A percentile compares a stretch with the other conserved stretches of the same genome.
Evolutionary conservation across 2,797 vertebrate genomes (phyloP).

Genomic region (Hipposideros larvatus): DNA sequence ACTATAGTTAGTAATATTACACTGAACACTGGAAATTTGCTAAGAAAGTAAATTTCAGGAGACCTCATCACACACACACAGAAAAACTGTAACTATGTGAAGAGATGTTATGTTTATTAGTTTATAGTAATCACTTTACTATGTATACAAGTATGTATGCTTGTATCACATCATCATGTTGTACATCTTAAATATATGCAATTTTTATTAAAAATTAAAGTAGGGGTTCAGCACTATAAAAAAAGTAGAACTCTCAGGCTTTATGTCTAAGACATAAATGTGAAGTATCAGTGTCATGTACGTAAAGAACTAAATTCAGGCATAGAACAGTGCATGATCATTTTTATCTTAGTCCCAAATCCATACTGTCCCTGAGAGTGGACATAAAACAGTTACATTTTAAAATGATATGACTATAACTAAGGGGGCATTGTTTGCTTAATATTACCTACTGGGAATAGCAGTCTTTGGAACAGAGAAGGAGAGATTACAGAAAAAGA

Average conservation of each 20-base stretch:
- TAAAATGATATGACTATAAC: not conserved
- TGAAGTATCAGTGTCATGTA: not conserved
- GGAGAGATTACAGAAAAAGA: not conserved
- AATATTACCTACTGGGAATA: not conserved
- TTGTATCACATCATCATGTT: not conserved
- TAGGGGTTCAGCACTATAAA: not conserved
- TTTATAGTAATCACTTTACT: not conserved
- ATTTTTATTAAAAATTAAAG: not conserved
- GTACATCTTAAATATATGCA: not conserved
- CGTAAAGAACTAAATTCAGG: not conserved
- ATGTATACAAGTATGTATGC: too few relatives aligned
- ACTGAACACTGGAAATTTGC: not conserved
- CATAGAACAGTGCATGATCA: not conserved
- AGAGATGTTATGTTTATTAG: not conserved
- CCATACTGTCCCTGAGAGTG: not conserved
- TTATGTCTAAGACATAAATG: not conserved
- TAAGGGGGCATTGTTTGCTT: not conserved
- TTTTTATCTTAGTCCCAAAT: not conserved
- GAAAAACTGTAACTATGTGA: not conserved
- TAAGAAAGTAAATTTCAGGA: not conserved
- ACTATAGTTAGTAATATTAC: not conserved
- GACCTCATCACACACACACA: not conserved
- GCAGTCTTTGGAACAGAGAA: not conserved
- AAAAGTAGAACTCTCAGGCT: not conserved
- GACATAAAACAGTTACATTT: not conserved